Conservation (phyloP, 2,113 vertebrate genomes). For the Trichomycterus rosablanca region DNA sequence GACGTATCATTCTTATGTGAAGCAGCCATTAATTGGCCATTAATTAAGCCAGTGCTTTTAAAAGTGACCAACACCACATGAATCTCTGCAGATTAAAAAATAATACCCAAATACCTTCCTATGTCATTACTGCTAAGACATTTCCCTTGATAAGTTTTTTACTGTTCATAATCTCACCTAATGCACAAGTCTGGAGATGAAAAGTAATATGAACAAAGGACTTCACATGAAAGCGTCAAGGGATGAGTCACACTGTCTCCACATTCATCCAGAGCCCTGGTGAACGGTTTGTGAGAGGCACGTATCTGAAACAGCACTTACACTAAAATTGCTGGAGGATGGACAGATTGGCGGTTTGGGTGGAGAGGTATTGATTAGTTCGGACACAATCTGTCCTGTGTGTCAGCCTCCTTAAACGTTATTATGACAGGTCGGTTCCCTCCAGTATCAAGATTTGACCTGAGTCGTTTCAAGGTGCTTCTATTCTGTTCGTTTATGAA, state of each 20-base stretch:
- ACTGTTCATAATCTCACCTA: conserved; percentile 10
- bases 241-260: neutral
- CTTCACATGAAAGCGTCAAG: conserved; percentile 17
- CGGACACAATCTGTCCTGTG: conserved; percentile 5
- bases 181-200: conserved; percentile 3
- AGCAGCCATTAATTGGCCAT: too few relatives aligned
- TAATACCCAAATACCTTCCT: too few relatives aligned
- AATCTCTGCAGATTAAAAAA: too few relatives aligned
- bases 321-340: neutral
- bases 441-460: too few relatives aligned
- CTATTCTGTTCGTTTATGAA: too few relatives aligned
- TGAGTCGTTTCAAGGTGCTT: too few relatives aligned
- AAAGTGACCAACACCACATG: too few relatives aligned
- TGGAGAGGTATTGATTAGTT: conserved; percentile 20
- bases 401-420: conserved; percentile 18
- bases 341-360: conserved; percentile 4
- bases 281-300: neutral
- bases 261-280: conserved; percentile 8
- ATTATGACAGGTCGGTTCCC: neutral
- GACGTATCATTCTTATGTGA: too few relatives aligned
- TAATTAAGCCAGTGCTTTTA: too few relatives aligned
- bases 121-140: neutral
- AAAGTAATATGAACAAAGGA: conserved; percentile 2
- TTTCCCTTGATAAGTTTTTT: conserved; percentile 13
- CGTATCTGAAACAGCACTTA: conserved; percentile 12